Evolutionary conservation across 2,113 vertebrate genomes (phyloP).

Genomic region (Platycercus adscitus): DNA sequence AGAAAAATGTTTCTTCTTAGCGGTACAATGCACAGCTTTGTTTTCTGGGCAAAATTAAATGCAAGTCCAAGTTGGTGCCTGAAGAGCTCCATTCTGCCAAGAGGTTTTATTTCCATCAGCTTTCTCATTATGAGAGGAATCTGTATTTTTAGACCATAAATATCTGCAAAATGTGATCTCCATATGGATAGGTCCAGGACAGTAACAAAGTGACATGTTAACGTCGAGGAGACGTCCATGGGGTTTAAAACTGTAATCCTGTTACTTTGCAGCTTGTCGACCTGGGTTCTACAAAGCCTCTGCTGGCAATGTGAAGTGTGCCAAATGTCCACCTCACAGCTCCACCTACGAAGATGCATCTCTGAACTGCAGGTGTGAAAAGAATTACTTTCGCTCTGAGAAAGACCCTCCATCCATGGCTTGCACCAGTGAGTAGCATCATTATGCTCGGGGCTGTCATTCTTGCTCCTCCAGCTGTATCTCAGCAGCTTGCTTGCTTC

Average conservation of each 20-base stretch:
- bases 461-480: constrained; percentile 16
- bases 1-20: neutral
- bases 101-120: neutral
- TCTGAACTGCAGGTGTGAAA: constrained; percentile 93
- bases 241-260: neutral
- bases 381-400: constrained; percentile 95
- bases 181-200: neutral
- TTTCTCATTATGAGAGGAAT: neutral
- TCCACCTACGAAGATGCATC: constrained; percentile 89
- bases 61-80: neutral
- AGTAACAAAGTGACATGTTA: neutral
- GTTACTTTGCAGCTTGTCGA: constrained; percentile 84
- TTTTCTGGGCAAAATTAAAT: neutral
- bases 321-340: constrained; percentile 96
- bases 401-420: constrained; percentile 96
- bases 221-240: neutral
- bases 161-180: neutral
- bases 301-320: constrained; percentile 88
- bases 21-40: neutral
- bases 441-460: constrained; percentile 55
- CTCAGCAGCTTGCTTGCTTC: constrained; percentile 65
- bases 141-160: neutral
- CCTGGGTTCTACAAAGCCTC: constrained; percentile 95
- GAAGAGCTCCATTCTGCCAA: neutral
- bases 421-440: constrained; percentile 91